Percentiles rank a stretch among this genome's conserved stretches.
phyloP scores from a whole-genome alignment of 2,113 vertebrate genomes.

The Psittacara wagleri region DNA sequence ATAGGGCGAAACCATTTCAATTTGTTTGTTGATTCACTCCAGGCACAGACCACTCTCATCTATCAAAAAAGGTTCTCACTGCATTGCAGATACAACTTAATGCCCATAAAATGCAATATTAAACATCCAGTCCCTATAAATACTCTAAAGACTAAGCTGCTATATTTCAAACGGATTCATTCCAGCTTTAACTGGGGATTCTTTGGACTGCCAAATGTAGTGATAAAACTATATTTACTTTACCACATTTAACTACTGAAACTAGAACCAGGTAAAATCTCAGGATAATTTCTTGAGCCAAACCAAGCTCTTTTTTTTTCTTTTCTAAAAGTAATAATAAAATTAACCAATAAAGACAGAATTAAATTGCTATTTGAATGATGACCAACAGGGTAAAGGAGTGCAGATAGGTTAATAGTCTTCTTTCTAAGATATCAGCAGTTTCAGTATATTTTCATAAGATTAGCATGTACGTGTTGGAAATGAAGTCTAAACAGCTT shows the following conservation, averaged over 20 bases:
- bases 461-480: background rate
- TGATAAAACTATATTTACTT: background rate
- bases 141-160: background rate
- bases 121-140: slow-evolving; percentile 1
- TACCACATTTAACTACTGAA: background rate
- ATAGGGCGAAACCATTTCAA: background rate
- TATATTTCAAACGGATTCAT: background rate
- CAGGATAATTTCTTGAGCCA: background rate
- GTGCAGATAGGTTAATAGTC: background rate
- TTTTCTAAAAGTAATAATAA: background rate
- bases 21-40: background rate
- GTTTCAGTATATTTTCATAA: background rate
- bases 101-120: background rate
- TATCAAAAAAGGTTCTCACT: background rate
- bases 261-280: background rate
- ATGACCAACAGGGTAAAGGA: background rate
- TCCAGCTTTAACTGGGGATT: background rate
- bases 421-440: background rate
- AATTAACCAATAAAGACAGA: background rate
- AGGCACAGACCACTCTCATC: background rate
- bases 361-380: background rate
- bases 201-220: background rate
- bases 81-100: background rate
- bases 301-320: background rate
- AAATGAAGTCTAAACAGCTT: background rate